Base-by-base conservation (phyloP, 1,140 invertebrate genomes). In the Heliothis virescens region DNA sequence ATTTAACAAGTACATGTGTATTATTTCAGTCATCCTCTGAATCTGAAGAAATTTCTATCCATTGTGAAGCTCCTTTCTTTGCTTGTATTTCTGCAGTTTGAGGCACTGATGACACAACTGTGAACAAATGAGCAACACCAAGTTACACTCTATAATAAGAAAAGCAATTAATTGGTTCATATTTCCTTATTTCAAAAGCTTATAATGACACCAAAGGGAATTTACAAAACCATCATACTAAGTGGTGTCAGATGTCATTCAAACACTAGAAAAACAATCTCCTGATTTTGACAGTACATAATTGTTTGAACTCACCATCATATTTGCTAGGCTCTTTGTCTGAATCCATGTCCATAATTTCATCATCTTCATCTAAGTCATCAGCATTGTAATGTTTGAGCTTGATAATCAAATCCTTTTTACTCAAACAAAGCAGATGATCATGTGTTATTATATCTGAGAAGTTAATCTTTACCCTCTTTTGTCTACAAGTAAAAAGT, bases 31-130 rank as follows among this genome's bases (percentile, higher is more conserved):
- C 86, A 82, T 88, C 90, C 26, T 91, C 92, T 41, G 93, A 94
- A 62, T 92, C 93, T 82, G 93, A 94, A 79, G 93, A 94, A 73
- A 94, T 86, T 85, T 94, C 93, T 83, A 94, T 93, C 93, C 93
- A 94, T 73, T 85, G 81, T 52, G 91, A 90, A 48, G 84, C 79
- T 55, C 85, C 86, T 72, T 88, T 83, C 60, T 92, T 89, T 16
- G 86, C 69, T 53, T 89, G 85, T 48, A 92, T 83, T 85, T 94
- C 93, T 29, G 89, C 92, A 53, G 91, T 92, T 74, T 91, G 87
- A 48, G 90, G 90, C 71, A 87, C 34, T 55, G 92, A 89, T 82
- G 89, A 76, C 4, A 92, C 82, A 83, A 94, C 93, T 94, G 86
- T 62, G 90, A 92, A 83, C 47, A 84, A 81, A 65, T 47, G 67